A percentile compares a stretch with the other conserved stretches of the same genome.
These are phyloP conservation scores for Myrmecophaga tridactyla DNA, from an alignment of 2,113 vertebrate genomes.

Conservation along the genomic window DNA sequence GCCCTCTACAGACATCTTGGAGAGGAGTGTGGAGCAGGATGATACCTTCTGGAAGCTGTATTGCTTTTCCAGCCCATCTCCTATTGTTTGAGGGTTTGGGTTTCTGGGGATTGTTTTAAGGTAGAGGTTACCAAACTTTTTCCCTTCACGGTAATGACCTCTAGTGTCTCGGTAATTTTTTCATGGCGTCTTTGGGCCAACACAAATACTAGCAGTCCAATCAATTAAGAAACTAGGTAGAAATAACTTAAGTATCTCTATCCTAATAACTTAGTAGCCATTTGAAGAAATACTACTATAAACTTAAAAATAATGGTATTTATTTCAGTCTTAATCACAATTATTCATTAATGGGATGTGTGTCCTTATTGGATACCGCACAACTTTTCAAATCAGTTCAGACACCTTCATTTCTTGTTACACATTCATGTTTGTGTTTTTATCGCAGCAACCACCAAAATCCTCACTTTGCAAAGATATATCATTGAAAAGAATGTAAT, in stretches of 20 bases:
- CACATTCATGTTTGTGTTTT: background rate
- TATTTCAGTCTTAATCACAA: background rate
- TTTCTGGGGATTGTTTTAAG: background rate
- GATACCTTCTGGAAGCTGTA: background rate
- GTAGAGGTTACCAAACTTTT: too few species aligned
- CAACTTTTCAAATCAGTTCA: background rate
- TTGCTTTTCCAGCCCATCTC: background rate
- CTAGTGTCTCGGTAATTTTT: too few species aligned
- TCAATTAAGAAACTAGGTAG: background rate
- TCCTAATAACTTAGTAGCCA: background rate
- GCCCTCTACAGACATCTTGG: background rate
- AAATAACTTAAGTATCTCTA: background rate
- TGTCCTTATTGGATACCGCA: background rate
- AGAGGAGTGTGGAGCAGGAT: background rate
- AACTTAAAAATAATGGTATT: too few species aligned
- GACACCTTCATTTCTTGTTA: background rate
- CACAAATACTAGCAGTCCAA: background rate
- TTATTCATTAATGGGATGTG: too few species aligned
- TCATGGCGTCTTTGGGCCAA: background rate
- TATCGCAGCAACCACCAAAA: constrained; percentile 11
- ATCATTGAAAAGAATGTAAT: background rate
- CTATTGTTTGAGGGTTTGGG: background rate
- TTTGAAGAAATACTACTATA: constrained; percentile 3
- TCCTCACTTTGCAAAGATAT: background rate
- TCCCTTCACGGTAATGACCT: background rate